phyloP scores from a whole-genome alignment of 37 sponge, comb jelly and placozoan species.

The Cliona cf. orientalis region DNA sequence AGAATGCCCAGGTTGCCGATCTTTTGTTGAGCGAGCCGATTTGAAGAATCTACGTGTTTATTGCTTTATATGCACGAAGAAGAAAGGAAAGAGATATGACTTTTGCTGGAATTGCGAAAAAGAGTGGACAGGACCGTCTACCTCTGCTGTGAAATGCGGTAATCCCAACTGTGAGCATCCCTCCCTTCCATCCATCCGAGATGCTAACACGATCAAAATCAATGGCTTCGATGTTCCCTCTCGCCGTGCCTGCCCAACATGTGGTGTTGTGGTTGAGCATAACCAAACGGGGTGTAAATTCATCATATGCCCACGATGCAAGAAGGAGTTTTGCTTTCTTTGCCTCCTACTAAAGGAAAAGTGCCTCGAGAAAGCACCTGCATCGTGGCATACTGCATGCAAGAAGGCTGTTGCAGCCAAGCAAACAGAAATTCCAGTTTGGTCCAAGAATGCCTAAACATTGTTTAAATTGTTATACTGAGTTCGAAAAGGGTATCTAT shows the following conservation, averaged over 20 bases:
- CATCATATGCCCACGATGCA: slow-evolving; percentile 36
- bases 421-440: slow-evolving; percentile 38
- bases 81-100: slow-evolving; percentile 29
- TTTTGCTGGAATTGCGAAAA: slow-evolving; percentile 73
- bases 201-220: slow-evolving; percentile 13
- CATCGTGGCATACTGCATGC: slow-evolving; percentile 30
- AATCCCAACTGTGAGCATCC: slow-evolving; percentile 44
- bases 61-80: slow-evolving; percentile 61
- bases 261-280: slow-evolving; percentile 64
- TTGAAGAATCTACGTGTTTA: slow-evolving; percentile 40
- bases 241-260: slow-evolving; percentile 65
- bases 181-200: slow-evolving; percentile 19
- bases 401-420: slow-evolving; percentile 19
- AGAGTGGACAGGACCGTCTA: slow-evolving; percentile 55
- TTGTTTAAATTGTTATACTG: too few species aligned
- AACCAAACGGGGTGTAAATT: slow-evolving; percentile 38
- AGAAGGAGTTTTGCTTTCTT: slow-evolving; percentile 55
- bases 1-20: slow-evolving; percentile 71
- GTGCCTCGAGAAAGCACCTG: background rate
- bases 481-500: too few species aligned
- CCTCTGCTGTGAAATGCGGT: slow-evolving; percentile 40
- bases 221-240: slow-evolving; percentile 45
- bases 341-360: slow-evolving; percentile 35
- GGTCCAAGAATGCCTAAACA: too few species aligned
- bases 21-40: slow-evolving; percentile 54